Base-by-base conservation (phyloP, 1,140 invertebrate species). In the Tetragonula clypearis region DNA sequence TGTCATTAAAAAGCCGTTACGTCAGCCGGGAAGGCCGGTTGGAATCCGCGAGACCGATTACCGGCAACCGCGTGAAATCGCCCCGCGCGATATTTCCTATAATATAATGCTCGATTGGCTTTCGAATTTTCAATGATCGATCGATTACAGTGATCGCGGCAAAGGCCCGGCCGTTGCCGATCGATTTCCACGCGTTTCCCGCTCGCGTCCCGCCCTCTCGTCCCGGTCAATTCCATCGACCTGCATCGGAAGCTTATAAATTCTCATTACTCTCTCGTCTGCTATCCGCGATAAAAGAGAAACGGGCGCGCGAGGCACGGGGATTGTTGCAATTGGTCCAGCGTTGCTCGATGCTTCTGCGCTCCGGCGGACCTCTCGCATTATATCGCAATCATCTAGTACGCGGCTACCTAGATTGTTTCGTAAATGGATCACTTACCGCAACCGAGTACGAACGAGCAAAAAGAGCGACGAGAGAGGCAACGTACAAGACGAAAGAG, bases 351-450 rank as follows among this genome's bases (percentile, higher is more conserved):
- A 41, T 5, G n/a, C 55, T 1, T 56, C 11, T 35, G 35, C 23
- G 65, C 41, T 53, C 41, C 49, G 23, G 35, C 56, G 72, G 55
- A 79, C 82, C 82, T 79, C 76, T 79, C 76, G 76, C 68, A 79
- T 84, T 84, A 84, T 72, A 79, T 84, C 76, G 82, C 76, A 84
- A 84, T 84, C 82, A 84, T 84, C 76, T 11, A 62, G 65, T 26
- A 17, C 53, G 65, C 73, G 55, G 56, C 68, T 84, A 72, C 68
- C 76, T 79, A 84, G 76, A 84, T 84, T 84, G 82, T 84, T 84
- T 84, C 76, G 76, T 72, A 84, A 84, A 84, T 55, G 76, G 76
- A 84, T 84, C 82, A 69, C 68, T 79, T 53, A 72, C 76, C 82
- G 76, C 66, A 49, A 58, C 23, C 12, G 56, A 62, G 26, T 30